Conservation (phyloP, 92 coral and sea anemone species). For the Zoanthus solanderi region DNA sequence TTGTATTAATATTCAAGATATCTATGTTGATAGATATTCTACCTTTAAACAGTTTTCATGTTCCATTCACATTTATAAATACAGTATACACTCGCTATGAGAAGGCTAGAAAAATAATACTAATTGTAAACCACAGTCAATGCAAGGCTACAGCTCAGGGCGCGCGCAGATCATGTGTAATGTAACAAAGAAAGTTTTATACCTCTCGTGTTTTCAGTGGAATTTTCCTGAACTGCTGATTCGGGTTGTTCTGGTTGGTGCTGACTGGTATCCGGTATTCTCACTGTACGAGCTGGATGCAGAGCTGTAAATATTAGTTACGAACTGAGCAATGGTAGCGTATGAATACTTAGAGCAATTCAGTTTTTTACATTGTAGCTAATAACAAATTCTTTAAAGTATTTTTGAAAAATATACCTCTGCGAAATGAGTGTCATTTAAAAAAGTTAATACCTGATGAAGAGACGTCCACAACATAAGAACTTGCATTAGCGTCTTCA, state of each 20-base stretch:
- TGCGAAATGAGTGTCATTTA: neutral
- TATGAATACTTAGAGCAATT: neutral
- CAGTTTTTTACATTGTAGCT: neutral
- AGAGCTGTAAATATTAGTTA: constrained; percentile 2
- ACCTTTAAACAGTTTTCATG: neutral
- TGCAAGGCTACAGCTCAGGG: constrained; percentile 10
- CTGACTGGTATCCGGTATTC: neutral
- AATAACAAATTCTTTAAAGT: constrained; percentile 10
- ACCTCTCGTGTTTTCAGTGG: constrained; percentile 12
- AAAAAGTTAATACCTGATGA: constrained; percentile 15
- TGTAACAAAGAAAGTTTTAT: neutral
- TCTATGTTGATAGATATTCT: neutral
- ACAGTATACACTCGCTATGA: neutral
- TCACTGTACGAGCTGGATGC: constrained; percentile 17
- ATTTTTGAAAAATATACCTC: neutral
- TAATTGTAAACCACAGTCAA: neutral
- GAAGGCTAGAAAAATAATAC: neutral
- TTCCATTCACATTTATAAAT: constrained; percentile 4
- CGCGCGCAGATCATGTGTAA: neutral
- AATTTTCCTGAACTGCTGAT: constrained; percentile 14
- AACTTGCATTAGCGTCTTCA: neutral
- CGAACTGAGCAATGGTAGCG: neutral
- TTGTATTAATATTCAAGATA: neutral
- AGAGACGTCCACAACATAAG: neutral
- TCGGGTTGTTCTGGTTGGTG: constrained; percentile 3